Conservation (phyloP, 2,888 invertebrate species). For the Mesorhabditis belari region DNA sequence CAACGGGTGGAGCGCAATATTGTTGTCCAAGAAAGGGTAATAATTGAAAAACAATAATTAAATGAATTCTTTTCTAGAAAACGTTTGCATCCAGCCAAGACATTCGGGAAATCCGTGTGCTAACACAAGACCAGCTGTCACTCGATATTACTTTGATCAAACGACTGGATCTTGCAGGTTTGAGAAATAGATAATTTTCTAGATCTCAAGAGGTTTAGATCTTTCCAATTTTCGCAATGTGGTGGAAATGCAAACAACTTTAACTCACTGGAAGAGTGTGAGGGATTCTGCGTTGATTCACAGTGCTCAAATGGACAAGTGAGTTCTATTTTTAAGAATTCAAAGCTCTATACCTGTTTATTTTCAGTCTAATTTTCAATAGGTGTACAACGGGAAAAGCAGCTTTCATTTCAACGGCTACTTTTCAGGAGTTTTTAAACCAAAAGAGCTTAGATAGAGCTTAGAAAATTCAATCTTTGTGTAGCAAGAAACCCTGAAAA, state of each 20-base stretch:
- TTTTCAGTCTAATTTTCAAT: no score
- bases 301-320: constrained; percentile 42
- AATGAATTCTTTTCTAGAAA: constrained; percentile 7
- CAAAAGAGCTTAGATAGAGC: no score
- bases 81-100: constrained; percentile 24
- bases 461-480: no score
- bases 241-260: constrained; percentile 52
- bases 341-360: no score
- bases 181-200: no score
- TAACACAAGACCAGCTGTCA: constrained; percentile 21
- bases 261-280: constrained; percentile 49
- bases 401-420: no score
- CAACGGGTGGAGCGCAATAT: constrained; percentile 45
- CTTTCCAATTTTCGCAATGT: constrained; percentile 44
- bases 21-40: constrained; percentile 41
- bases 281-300: constrained; percentile 50
- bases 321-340: neutral
- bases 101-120: constrained; percentile 31
- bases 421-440: no score
- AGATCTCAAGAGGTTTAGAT: no score
- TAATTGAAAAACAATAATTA: neutral
- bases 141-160: constrained; percentile 33
- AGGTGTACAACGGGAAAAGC: no score
- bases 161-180: constrained; percentile 30
- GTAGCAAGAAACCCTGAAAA: no score